Conservation (phyloP, 2,797 vertebrate genomes). For the Malurus leucopterus region DNA sequence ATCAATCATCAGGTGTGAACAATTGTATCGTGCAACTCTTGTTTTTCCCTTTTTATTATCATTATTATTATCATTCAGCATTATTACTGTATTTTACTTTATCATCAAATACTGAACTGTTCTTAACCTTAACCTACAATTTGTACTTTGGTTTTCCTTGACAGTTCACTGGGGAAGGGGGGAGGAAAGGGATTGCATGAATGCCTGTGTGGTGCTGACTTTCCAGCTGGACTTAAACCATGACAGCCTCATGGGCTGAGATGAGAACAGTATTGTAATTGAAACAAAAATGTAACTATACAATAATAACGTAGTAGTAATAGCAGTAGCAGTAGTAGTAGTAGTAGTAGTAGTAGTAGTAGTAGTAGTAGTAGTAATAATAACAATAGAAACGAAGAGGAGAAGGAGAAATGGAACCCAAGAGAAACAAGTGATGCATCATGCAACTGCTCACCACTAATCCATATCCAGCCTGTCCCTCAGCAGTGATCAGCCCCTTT, state of each 20-base stretch:
- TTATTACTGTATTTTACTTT: background rate
- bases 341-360: too few relatives aligned
- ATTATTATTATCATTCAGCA: background rate
- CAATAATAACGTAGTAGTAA: background rate
- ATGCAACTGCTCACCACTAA: background rate
- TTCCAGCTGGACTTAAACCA: background rate
- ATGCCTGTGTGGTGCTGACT: background rate
- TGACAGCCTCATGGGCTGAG: rapidly evolving
- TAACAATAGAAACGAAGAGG: background rate
- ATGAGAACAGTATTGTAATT: background rate
- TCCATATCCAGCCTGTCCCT: background rate
- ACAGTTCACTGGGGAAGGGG: too few relatives aligned
- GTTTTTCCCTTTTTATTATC: background rate
- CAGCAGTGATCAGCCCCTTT: background rate
- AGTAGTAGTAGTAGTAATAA: background rate
- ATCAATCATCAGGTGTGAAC: background rate
- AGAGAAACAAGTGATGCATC: background rate
- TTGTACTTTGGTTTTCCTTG: background rate
- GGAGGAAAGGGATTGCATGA: rapidly evolving
- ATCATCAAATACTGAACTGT: background rate
- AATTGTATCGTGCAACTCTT: background rate
- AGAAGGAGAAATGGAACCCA: background rate
- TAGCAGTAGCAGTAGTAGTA: background rate
- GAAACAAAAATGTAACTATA: background rate
- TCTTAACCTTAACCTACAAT: background rate